Evolutionary conservation across 1,140 invertebrate genomes (phyloP).

Genomic region (Drosophila nannoptera): DNA sequence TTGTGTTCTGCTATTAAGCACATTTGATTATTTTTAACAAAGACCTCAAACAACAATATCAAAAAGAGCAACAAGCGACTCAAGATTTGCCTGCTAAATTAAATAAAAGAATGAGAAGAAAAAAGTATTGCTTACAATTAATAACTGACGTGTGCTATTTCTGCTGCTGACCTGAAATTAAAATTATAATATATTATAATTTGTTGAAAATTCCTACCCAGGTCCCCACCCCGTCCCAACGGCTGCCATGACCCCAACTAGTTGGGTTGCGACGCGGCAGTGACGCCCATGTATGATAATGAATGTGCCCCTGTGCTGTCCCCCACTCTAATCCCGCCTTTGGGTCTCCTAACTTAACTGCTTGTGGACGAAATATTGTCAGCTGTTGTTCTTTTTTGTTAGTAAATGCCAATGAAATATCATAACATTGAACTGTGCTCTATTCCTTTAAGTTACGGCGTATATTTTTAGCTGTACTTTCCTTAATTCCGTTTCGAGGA

Average conservation of each 20-base stretch:
- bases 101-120: constrained; percentile 17
- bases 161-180: neutral
- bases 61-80: constrained; percentile 8
- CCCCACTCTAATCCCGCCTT: neutral
- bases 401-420: too few relatives aligned
- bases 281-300: constrained; percentile 36
- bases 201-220: neutral
- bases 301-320: constrained; percentile 33
- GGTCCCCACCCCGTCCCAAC: neutral
- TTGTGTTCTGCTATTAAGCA: constrained; percentile 5
- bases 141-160: neutral
- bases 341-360: neutral
- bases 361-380: neutral
- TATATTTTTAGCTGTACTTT: too few relatives aligned
- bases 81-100: constrained; percentile 19
- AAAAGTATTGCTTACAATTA: constrained; percentile 19
- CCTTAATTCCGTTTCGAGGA: too few relatives aligned
- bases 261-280: constrained; percentile 14
- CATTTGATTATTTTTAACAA: neutral
- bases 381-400: neutral
- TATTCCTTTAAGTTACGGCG: too few relatives aligned
- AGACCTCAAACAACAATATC: constrained; percentile 10
- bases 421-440: too few relatives aligned
- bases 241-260: constrained; percentile 8
- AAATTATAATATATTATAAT: too few relatives aligned